Percentiles rank a stretch among this genome's conserved stretches.
These are phyloP conservation scores for Loxodonta africana DNA, from an alignment of 2,113 vertebrate species.

Conservation along the genomic window DNA sequence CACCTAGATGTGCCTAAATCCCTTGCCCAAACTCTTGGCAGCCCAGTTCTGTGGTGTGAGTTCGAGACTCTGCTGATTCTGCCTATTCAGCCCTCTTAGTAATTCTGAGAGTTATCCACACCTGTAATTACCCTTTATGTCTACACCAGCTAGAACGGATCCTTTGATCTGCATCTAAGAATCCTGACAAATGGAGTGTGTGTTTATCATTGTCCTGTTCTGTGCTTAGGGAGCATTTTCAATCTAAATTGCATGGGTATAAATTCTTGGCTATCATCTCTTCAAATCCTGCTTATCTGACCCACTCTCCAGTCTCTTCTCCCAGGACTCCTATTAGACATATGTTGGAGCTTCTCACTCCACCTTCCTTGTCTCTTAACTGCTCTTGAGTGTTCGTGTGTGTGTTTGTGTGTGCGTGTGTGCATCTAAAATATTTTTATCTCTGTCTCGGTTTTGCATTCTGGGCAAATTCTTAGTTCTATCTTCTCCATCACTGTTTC, in stretches of 20 bases:
- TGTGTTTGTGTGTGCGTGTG: rapidly evolving
- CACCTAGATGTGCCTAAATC: background rate
- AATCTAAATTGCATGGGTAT: background rate
- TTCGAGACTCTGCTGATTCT: background rate
- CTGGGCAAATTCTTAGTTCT: background rate
- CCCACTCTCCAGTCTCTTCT: background rate
- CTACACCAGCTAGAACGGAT: background rate
- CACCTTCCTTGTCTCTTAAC: too few species aligned
- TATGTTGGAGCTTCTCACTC: background rate
- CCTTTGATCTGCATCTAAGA: background rate
- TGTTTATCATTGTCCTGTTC: background rate
- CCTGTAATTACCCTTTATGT: too few species aligned
- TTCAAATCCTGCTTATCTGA: background rate
- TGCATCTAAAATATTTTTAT: background rate
- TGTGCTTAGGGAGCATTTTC: background rate
- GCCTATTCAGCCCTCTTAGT: background rate
- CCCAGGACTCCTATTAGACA: background rate
- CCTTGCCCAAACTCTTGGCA: rapidly evolving
- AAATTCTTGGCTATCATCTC: background rate
- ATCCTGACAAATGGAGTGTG: background rate
- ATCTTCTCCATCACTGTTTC: background rate
- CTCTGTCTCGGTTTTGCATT: background rate
- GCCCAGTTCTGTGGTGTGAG: too few species aligned
- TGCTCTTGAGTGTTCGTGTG: background rate
- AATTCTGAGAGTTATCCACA: background rate